These are phyloP conservation scores for Ennomos fuscantarius DNA, from an alignment of 2,888 invertebrate genomes.

Conservation along the genomic window DNA sequence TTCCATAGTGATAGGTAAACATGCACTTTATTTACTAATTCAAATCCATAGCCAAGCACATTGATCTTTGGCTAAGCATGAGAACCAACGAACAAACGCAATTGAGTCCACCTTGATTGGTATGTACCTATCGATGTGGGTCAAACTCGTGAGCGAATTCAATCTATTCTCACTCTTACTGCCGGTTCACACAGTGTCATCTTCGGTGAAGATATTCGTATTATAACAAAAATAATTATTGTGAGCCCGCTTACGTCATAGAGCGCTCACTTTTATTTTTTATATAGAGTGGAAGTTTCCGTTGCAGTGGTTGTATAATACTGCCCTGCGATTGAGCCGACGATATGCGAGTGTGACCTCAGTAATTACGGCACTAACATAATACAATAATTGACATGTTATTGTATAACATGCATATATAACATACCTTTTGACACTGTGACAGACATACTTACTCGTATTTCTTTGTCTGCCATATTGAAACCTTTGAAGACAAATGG, in stretches of 20 bases:
- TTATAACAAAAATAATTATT: slow-evolving; percentile 58
- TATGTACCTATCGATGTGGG: slow-evolving; percentile 1
- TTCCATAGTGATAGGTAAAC: too few relatives aligned
- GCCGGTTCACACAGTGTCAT: slow-evolving; percentile 38
- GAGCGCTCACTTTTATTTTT: slow-evolving; percentile 80
- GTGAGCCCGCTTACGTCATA: slow-evolving; percentile 64
- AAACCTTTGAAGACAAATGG: neutral
- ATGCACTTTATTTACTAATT: too few relatives aligned
- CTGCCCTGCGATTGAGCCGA: slow-evolving; percentile 49
- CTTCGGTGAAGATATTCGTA: slow-evolving; percentile 52
- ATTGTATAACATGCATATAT: slow-evolving; percentile 15
- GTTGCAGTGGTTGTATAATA: slow-evolving; percentile 47
- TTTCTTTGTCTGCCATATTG: slow-evolving; percentile 2
- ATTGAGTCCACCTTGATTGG: neutral
- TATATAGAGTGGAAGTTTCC: slow-evolving; percentile 66
- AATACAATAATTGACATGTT: slow-evolving; percentile 8
- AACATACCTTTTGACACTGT: neutral
- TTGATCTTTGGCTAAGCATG: too few relatives aligned
- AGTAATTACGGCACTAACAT: slow-evolving; percentile 33
- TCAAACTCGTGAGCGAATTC: slow-evolving; percentile 9
- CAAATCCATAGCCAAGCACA: too few relatives aligned
- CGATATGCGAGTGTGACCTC: slow-evolving; percentile 44
- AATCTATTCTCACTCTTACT: slow-evolving; percentile 49
- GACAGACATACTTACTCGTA: neutral
- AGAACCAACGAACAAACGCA: neutral